A percentile compares a stretch with the other conserved stretches of the same genome.
phyloP scores from a whole-genome alignment of 2,797 vertebrate species.

The Macroramphosus scolopax region DNA sequence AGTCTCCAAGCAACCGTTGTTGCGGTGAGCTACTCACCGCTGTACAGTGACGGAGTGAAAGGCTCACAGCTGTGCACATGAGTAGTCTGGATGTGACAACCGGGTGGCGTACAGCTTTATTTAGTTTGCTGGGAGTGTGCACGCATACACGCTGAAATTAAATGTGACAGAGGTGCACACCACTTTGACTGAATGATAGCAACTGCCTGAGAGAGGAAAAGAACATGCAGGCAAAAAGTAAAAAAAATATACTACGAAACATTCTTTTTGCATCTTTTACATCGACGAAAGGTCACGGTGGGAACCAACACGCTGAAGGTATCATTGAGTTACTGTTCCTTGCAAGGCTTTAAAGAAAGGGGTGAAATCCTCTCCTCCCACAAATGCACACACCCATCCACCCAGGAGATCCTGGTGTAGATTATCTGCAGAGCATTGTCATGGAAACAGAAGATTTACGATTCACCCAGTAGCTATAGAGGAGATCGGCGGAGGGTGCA shows the following conservation, averaged over 20 bases:
- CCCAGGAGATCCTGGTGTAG: conserved; percentile 46
- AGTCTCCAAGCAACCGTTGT: conserved; percentile 70
- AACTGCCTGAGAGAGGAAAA: no score
- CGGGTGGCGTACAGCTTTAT: no score
- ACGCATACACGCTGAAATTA: no score
- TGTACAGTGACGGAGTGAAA: conserved; percentile 31
- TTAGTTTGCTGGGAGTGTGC: no score
- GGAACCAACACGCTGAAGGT: no score
- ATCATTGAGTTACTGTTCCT: no score
- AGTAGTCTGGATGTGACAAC: conserved; percentile 34
- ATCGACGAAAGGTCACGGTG: no score
- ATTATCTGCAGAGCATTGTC: conserved; percentile 71
- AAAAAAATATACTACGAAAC: no score
- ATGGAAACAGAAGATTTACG: conserved; percentile 74
- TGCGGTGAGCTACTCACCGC: conserved; percentile 27
- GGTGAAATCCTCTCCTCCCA: conserved; percentile 40
- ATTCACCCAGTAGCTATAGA: conserved; percentile 32
- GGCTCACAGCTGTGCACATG: conserved; percentile 37
- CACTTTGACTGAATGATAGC: no score
- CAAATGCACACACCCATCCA: conserved; percentile 34
- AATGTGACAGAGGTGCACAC: no score
- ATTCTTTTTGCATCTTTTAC: no score
- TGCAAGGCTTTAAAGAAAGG: conserved; percentile 2
- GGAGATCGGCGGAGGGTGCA: conserved; percentile 31
- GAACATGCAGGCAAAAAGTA: no score